These are phyloP conservation scores for Lamellibrachia luymesi DNA, from an alignment of 1,140 invertebrate genomes.

Conservation along the genomic window DNA sequence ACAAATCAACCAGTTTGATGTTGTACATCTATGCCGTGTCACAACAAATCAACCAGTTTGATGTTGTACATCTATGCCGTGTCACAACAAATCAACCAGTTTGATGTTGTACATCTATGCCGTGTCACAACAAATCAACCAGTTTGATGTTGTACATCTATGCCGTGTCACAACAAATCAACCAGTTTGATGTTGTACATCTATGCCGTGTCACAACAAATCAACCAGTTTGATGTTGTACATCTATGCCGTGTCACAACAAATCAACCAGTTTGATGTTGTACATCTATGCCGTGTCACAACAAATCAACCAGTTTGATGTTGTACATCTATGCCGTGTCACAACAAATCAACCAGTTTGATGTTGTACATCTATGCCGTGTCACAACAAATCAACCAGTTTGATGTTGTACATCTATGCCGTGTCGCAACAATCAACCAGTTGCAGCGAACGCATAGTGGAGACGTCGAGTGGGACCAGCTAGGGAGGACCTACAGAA, in stretches of 20 bases:
- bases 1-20: not conserved
- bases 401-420: not conserved
- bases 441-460: not conserved
- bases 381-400: not conserved
- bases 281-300: not conserved
- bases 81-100: not conserved
- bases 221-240: not conserved
- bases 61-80: not conserved
- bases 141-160: not conserved
- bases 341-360: not conserved
- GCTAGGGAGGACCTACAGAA: not conserved
- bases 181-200: not conserved
- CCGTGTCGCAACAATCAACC: not conserved
- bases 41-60: not conserved
- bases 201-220: not conserved
- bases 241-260: not conserved
- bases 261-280: not conserved
- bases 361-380: not conserved
- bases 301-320: not conserved
- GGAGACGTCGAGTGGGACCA: not conserved
- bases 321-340: not conserved
- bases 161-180: not conserved
- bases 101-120: not conserved
- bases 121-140: not conserved
- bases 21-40: not conserved